Conservation (phyloP, 1,140 invertebrate genomes). For the Tetranychus cinnabarinus region DNA sequence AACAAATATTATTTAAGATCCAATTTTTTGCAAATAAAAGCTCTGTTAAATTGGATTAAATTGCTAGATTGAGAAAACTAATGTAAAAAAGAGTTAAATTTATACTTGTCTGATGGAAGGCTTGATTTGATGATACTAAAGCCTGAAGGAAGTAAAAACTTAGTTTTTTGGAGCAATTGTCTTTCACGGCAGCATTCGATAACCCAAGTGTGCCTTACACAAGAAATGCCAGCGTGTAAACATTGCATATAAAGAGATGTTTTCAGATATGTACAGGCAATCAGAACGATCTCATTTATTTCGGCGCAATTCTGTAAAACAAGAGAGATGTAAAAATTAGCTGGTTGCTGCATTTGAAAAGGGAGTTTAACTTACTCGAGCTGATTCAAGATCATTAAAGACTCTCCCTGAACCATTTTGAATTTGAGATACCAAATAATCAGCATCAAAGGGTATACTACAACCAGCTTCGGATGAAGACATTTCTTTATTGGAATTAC, state of each 20-base stretch:
- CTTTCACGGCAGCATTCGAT: slow-evolving; percentile 15
- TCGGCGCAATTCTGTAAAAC: neutral
- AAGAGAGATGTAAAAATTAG: slow-evolving; percentile 1
- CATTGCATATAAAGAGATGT: slow-evolving; percentile 23
- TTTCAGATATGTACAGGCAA: slow-evolving; percentile 19
- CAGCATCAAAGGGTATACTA: slow-evolving; percentile 18
- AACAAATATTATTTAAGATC: no score
- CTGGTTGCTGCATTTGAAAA: neutral
- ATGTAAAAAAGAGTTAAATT: no score
- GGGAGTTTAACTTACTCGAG: slow-evolving; percentile 12
- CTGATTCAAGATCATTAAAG: slow-evolving; percentile 17
- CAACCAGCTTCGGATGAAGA: neutral
- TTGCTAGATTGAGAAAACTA: no score
- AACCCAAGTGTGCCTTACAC: slow-evolving; percentile 22
- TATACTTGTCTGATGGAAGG: slow-evolving; percentile 7
- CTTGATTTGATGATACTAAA: slow-evolving; percentile 18
- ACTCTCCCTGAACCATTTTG: slow-evolving; percentile 17
- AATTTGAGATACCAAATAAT: slow-evolving; percentile 17
- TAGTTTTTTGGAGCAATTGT: slow-evolving; percentile 14
- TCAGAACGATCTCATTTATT: slow-evolving; percentile 14
- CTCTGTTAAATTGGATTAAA: no score
- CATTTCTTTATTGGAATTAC: neutral
- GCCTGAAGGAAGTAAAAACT: slow-evolving; percentile 21
- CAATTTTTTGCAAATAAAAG: no score
- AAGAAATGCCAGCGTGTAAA: slow-evolving; percentile 20